Evolutionary conservation across 2,113 vertebrate species (phyloP).

Genomic region (Ornithorhynchus anatinus): DNA sequence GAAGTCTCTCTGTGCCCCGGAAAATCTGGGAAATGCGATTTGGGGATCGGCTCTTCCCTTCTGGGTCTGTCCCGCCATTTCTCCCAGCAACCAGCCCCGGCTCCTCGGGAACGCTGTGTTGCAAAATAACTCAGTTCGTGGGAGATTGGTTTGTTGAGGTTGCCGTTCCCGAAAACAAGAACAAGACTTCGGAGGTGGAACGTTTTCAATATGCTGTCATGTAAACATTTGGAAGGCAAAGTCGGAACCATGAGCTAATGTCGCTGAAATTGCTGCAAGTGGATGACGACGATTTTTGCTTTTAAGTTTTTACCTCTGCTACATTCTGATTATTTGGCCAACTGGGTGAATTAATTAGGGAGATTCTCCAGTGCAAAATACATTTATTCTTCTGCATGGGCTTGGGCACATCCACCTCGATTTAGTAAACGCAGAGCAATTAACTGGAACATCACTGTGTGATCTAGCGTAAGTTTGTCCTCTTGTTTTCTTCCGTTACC

Average conservation of each 20-base stretch:
- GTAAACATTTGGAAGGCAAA: not conserved
- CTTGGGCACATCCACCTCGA: not conserved
- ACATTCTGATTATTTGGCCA: conserved; percentile 63
- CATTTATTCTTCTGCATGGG: conserved; percentile 45
- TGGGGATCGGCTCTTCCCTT: not conserved
- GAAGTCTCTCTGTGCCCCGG: not conserved
- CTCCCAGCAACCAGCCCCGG: not conserved
- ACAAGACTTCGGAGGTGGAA: conserved; percentile 8
- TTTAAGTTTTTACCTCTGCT: conserved; percentile 31
- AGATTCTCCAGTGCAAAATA: conserved; percentile 55
- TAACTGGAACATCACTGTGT: not conserved
- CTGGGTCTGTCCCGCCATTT: not conserved
- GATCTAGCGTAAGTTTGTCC: not conserved
- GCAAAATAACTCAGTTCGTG: too few relatives aligned
- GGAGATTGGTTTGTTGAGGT: too few relatives aligned
- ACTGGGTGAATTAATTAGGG: conserved; percentile 57
- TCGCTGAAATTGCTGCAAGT: conserved; percentile 25
- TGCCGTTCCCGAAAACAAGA: too few relatives aligned
- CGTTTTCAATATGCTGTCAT: conserved; percentile 9
- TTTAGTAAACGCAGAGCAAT: not conserved
- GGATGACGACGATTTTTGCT: conserved; percentile 52
- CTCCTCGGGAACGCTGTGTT: too few relatives aligned
- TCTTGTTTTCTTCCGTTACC: not conserved
- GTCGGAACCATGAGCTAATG: conserved; percentile 12
- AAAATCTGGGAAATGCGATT: not conserved